Evolutionary conservation across 2,797 vertebrate species (phyloP).

Genomic region (Buphagus erythrorhynchus): DNA sequence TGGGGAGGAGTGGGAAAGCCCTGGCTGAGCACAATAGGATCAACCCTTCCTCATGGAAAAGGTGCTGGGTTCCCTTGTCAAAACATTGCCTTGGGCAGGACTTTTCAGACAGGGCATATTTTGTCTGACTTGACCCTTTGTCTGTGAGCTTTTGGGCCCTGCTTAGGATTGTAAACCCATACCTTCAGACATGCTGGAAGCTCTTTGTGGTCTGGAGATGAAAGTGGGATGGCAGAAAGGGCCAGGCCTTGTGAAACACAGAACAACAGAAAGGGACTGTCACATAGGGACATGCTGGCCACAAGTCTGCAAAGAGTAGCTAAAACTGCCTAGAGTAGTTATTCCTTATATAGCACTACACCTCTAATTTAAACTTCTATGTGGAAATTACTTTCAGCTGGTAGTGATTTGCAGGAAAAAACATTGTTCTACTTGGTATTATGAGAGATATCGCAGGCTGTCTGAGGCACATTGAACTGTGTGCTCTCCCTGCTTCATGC

Average conservation of each 20-base stretch:
- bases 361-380: not conserved
- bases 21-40: not conserved
- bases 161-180: not conserved
- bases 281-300: not conserved
- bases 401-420: not conserved
- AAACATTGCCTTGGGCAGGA: not conserved
- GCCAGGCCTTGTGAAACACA: not conserved
- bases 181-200: not conserved
- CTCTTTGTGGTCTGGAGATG: not conserved
- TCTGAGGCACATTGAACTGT: not conserved
- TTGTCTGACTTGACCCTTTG: not conserved
- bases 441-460: not conserved
- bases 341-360: not conserved
- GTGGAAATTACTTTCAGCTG: not conserved
- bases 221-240: not conserved
- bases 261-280: not conserved
- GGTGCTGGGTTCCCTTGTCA: not conserved
- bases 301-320: not conserved
- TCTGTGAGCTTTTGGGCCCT: not conserved
- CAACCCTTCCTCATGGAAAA: not conserved
- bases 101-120: not conserved
- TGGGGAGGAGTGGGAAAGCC: not conserved
- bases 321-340: not conserved
- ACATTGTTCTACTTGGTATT: accelerated
- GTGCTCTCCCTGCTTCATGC: not conserved